Conservation (phyloP, 2,797 vertebrate genomes). For the Hylomyscus alleni region DNA sequence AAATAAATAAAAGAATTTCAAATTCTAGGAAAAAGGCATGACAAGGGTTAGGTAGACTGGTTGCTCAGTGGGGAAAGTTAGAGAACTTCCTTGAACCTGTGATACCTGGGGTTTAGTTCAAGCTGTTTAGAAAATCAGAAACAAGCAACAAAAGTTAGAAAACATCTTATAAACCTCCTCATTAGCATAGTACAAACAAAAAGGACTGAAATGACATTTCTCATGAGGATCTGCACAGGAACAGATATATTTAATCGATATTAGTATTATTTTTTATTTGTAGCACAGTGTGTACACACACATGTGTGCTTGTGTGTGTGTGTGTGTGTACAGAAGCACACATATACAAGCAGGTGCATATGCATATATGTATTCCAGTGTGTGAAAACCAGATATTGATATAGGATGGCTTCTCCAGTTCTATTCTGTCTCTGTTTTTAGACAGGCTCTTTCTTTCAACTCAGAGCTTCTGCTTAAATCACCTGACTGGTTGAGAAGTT, state of each 20-base stretch:
- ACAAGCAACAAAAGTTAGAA: background rate
- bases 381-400: background rate
- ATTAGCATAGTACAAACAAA: background rate
- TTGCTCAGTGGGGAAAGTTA: background rate
- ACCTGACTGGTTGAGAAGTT: background rate
- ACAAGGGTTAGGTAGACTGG: background rate
- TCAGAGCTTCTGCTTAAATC: background rate
- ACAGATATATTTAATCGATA: background rate
- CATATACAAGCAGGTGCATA: background rate
- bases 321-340: background rate
- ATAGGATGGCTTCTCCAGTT: background rate
- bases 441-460: background rate
- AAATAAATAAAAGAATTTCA: background rate
- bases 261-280: background rate
- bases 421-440: background rate
- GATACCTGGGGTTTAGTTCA: background rate
- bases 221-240: background rate
- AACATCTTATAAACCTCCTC: constrained; percentile 1
- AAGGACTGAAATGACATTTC: background rate
- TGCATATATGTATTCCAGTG: background rate
- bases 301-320: too few relatives aligned
- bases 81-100: background rate
- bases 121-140: background rate
- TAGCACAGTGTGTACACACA: background rate
- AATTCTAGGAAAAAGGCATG: background rate